Percentiles rank a stretch among this genome's conserved stretches.
Evolutionary conservation across 2,113 vertebrate species (phyloP).

Genomic region (Rissa tridactyla): DNA sequence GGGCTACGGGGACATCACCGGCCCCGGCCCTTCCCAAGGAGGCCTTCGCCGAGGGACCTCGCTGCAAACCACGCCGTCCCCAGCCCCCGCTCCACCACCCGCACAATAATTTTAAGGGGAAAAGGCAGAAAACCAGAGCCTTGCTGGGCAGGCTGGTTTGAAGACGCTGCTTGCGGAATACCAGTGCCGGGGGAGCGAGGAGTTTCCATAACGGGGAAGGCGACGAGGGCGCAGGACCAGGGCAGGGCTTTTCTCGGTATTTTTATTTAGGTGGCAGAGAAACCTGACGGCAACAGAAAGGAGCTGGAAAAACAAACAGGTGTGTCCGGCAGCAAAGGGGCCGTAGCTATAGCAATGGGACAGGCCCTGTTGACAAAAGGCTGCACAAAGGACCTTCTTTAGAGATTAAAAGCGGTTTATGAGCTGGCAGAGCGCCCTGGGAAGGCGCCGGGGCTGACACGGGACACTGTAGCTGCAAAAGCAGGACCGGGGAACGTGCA

Average conservation of each 20-base stretch:
- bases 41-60: rapidly evolving
- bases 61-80: rapidly evolving
- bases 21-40: neutral
- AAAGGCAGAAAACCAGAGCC: neutral
- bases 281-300: slow-evolving; percentile 3
- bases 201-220: neutral
- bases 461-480: neutral
- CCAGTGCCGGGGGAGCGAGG: rapidly evolving
- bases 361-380: slow-evolving; percentile 60
- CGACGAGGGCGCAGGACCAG: rapidly evolving
- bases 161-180: neutral
- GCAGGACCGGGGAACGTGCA: rapidly evolving
- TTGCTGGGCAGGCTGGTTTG: neutral
- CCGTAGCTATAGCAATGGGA: slow-evolving; percentile 60
- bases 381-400: slow-evolving; percentile 38
- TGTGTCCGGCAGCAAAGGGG: slow-evolving; percentile 27
- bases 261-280: slow-evolving; percentile 31
- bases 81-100: rapidly evolving
- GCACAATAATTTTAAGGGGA: rapidly evolving
- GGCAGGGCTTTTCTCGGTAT: neutral
- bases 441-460: neutral
- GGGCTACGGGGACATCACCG: neutral
- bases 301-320: slow-evolving; percentile 70
- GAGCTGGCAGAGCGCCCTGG: neutral
- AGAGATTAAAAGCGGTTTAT: neutral